These are phyloP conservation scores for Ernsta delagoae DNA, from an alignment of 2,888 invertebrate genomes.

Conservation along the genomic window DNA sequence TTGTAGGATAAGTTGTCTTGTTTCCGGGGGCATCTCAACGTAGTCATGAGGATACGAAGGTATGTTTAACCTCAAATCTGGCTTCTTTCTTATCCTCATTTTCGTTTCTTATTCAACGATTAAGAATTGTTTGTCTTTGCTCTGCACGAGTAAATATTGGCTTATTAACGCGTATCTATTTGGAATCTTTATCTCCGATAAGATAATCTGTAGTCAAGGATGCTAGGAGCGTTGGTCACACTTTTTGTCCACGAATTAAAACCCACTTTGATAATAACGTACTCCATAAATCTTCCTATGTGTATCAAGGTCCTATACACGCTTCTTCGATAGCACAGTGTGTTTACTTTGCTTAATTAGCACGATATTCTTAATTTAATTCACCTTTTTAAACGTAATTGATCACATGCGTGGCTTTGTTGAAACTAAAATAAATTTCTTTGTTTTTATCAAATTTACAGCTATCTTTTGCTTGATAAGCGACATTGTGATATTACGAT, in stretches of 20 bases:
- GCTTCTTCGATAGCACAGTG: not conserved
- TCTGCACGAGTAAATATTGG: slow-evolving; percentile 35
- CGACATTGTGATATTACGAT: slow-evolving; percentile 25
- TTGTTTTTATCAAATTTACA: slow-evolving; percentile 30
- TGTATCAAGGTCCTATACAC: not conserved
- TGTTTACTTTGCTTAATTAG: not conserved
- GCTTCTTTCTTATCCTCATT: slow-evolving; percentile 69
- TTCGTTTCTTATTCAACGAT: slow-evolving; percentile 26
- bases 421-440: slow-evolving; percentile 23
- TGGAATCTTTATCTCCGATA: slow-evolving; percentile 32
- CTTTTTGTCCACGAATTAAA: slow-evolving; percentile 14
- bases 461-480: slow-evolving; percentile 32
- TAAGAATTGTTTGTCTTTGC: slow-evolving; percentile 18
- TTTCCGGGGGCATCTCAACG: slow-evolving; percentile 71
- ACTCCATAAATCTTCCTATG: slow-evolving; percentile 7
- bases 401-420: slow-evolving; percentile 13
- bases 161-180: slow-evolving; percentile 18
- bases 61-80: slow-evolving; percentile 67
- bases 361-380: not conserved
- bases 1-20: slow-evolving; percentile 55
- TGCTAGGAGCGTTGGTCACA: slow-evolving; percentile 17
- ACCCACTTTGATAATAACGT: not conserved
- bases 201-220: slow-evolving; percentile 35
- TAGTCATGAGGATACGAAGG: slow-evolving; percentile 71
- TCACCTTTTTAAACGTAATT: slow-evolving; percentile 12